phyloP scores from a whole-genome alignment of 1,140 invertebrate genomes.

The Cyphomyrmex costatus region DNA sequence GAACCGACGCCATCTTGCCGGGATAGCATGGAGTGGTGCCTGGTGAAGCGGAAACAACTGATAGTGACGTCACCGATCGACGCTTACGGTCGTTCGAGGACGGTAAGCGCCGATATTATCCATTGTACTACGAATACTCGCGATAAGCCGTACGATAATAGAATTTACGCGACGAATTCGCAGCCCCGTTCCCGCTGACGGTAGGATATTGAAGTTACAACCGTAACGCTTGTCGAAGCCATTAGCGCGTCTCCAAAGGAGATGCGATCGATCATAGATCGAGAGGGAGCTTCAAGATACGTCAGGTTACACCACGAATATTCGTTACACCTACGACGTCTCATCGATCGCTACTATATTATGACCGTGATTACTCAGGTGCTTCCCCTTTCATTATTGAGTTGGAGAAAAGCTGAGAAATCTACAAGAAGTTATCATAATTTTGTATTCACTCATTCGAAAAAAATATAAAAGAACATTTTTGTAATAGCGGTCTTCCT shows the following conservation, averaged over 20 bases:
- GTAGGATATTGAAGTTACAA: constrained; percentile 49
- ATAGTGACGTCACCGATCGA: constrained; percentile 83
- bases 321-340: background rate
- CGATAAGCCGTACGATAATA: constrained; percentile 77
- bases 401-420: background rate
- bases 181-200: constrained; percentile 64
- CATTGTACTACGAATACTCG: constrained; percentile 77
- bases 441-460: background rate
- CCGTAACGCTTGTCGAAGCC: constrained; percentile 40
- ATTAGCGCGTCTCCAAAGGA: constrained; percentile 61
- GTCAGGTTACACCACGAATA: background rate
- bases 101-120: constrained; percentile 82
- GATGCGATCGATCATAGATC: constrained; percentile 41
- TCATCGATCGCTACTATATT: constrained; percentile 14
- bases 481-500: background rate
- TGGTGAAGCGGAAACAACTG: constrained; percentile 84
- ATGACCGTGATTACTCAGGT: background rate
- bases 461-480: background rate
- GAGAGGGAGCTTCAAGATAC: constrained; percentile 17
- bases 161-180: constrained; percentile 76
- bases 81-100: constrained; percentile 80
- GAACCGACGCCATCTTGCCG: constrained; percentile 82
- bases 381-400: background rate
- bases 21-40: constrained; percentile 72
- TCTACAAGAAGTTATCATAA: background rate